Base-by-base conservation (phyloP, 2,113 vertebrate species). In the Notothenia rossii region DNA sequence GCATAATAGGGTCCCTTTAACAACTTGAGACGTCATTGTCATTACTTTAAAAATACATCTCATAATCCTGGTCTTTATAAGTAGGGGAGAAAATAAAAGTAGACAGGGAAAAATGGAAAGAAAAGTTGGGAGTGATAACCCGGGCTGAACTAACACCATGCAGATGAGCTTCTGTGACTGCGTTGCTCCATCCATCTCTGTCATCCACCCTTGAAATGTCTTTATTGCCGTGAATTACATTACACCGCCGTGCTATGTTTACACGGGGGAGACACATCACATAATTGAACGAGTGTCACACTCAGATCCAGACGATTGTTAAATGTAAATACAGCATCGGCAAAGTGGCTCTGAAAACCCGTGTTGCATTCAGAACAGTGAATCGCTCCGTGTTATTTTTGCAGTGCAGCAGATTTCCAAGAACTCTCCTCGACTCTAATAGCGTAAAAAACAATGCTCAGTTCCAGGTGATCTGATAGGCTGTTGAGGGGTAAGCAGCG, bases 271-370 rank as follows among this genome's bases (percentile, higher is more conserved):
- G 54, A 70, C 40, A 59, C 71, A 67, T 77, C 62, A 50, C 50
- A 66, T 86, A 79, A 91, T 82, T 88, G 86, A 90, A 85, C 11
- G 63, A 70, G 68, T 80, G 76, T 83, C 85, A 77, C 79, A 67
- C 56, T 58, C 10, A 5, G 70, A 86, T 82, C 68, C 49, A 67
- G 83, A 72, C 51, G 61, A 77, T 65, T 72, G 87, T 84, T 78
- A 78, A 90, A 90, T 77, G 85, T 84, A 86, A 92, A 92, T 77
- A 83, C 59, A 65, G 58, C 59, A 22, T 66, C 5, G 54, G 17
- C 22, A 66, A 85, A 89, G 84, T 67, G 62, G 53, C 68, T 60
- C 48, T 14, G 72, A 75, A 40, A 83, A 71, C 22, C 56, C 60
- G 10, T 22, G 67, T 59, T 67, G 71, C 64, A 77, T 71, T 78